These are phyloP conservation scores for Darevskia mixta DNA, from an alignment of 2,797 vertebrate genomes.

Conservation along the genomic window DNA sequence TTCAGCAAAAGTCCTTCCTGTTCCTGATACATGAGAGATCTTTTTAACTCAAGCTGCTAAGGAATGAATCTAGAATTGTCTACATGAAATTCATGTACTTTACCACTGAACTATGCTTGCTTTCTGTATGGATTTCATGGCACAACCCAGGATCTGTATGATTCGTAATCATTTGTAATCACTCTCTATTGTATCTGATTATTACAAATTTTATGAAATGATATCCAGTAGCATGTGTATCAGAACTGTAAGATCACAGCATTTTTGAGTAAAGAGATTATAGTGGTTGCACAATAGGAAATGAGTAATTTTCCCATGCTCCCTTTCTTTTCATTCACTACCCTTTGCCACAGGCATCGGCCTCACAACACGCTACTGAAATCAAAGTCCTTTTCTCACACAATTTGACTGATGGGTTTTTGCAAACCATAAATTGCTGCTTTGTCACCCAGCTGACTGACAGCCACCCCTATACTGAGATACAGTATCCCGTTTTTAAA, in stretches of 20 bases:
- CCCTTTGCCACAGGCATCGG: slow-evolving; percentile 40
- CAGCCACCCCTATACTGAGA: slow-evolving; percentile 30
- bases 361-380: slow-evolving; percentile 22
- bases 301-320: slow-evolving; percentile 12
- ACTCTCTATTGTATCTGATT: not conserved
- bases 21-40: not conserved
- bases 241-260: not conserved
- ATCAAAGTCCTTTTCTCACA: slow-evolving; percentile 65
- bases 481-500: slow-evolving; percentile 59
- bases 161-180: not conserved
- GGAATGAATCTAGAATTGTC: not conserved
- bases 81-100: not conserved
- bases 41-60: not conserved
- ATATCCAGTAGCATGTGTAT: not conserved
- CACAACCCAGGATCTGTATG: not conserved
- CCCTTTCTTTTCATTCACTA: not conserved
- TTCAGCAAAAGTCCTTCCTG: not conserved
- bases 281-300: slow-evolving; percentile 21
- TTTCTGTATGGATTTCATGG: not conserved
- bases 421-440: slow-evolving; percentile 64
- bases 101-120: not conserved
- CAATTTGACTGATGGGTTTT: slow-evolving; percentile 65
- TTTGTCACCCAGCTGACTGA: slow-evolving; percentile 68
- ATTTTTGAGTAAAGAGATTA: not conserved
- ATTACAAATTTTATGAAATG: not conserved